Evolutionary conservation across 1,140 invertebrate species (phyloP).

Genomic region (Scaptodrosophila lebanonensis): DNA sequence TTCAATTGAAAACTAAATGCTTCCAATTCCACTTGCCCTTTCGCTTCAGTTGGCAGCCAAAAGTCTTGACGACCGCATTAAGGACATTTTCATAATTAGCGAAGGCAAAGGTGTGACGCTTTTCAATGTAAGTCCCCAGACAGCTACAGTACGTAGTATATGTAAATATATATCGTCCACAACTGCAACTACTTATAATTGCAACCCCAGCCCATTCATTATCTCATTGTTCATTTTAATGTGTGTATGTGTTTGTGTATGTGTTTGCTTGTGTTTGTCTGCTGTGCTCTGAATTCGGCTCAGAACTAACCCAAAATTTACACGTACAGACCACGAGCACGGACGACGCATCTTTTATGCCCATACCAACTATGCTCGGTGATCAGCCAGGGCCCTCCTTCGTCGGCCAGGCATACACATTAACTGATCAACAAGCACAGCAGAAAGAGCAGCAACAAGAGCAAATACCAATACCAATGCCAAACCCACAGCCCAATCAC

Average conservation of each 20-base stretch:
- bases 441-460: not conserved
- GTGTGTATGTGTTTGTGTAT: slow-evolving; percentile 38
- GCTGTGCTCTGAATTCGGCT: slow-evolving; percentile 5
- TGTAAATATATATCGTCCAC: too few relatives aligned
- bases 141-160: too few relatives aligned
- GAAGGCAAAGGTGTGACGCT: slow-evolving; percentile 44
- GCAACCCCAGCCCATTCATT: not conserved
- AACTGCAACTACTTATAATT: slow-evolving; percentile 3
- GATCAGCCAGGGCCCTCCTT: slow-evolving; percentile 22
- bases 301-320: slow-evolving; percentile 53
- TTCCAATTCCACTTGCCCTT: slow-evolving; percentile 36
- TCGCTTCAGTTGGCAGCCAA: slow-evolving; percentile 46
- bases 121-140: slow-evolving; percentile 59
- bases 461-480: not conserved
- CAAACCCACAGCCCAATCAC: slow-evolving; percentile 31
- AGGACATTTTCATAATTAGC: slow-evolving; percentile 40
- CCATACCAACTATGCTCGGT: slow-evolving; percentile 47
- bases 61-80: slow-evolving; percentile 31
- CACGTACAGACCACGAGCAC: slow-evolving; percentile 59
- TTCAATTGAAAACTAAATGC: slow-evolving; percentile 40
- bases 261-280: slow-evolving; percentile 12
- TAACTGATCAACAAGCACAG: not conserved
- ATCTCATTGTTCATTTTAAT: slow-evolving; percentile 26
- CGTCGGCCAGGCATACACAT: slow-evolving; percentile 5
- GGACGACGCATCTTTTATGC: slow-evolving; percentile 65